phyloP scores from a whole-genome alignment of 2,113 vertebrate species.

The Prunella himalayana region DNA sequence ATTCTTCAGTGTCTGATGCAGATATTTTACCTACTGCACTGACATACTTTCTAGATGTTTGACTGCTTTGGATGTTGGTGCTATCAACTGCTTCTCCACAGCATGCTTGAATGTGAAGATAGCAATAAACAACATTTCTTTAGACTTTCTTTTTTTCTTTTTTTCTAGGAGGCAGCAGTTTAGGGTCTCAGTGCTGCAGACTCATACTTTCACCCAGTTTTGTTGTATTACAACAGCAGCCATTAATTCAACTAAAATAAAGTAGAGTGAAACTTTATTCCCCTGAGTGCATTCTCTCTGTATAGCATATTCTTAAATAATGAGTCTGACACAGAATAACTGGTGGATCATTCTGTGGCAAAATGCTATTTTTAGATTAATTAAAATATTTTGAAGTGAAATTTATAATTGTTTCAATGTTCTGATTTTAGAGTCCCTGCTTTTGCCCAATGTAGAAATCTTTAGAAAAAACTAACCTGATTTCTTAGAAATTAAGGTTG shows the following conservation, averaged over 20 bases:
- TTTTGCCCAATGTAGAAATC: background rate
- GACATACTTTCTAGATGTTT: background rate
- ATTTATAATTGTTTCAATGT: background rate
- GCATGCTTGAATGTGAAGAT: background rate
- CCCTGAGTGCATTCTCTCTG: background rate
- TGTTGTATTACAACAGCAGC: background rate
- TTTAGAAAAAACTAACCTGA: background rate
- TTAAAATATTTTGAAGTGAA: constrained; percentile 4
- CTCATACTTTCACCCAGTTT: background rate
- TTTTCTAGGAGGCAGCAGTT: background rate
- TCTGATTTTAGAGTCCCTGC: background rate
- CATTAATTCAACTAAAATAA: background rate
- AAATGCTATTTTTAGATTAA: background rate
- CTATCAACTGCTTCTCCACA: background rate
- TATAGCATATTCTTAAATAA: background rate
- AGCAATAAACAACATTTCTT: background rate
- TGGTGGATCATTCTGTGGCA: background rate
- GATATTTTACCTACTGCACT: background rate
- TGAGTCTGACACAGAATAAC: background rate
- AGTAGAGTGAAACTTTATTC: background rate
- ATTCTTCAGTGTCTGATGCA: background rate
- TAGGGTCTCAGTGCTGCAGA: background rate
- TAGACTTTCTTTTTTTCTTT: background rate
- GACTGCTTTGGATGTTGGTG: background rate
- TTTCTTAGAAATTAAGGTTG: background rate